Base-by-base conservation (phyloP, 2,888 invertebrate species). In the Lasioglossum vierecki region DNA sequence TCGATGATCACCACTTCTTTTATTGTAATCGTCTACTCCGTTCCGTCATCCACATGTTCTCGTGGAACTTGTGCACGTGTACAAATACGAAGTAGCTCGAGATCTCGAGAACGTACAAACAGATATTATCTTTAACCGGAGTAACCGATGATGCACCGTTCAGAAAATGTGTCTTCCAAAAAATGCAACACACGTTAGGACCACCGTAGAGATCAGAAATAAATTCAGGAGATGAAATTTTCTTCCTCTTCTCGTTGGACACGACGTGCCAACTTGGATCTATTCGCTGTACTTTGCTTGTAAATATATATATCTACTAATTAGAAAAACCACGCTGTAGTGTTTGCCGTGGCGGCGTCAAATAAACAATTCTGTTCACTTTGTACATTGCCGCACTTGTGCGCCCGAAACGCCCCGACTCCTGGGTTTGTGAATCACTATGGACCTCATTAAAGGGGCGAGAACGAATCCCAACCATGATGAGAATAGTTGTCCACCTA, bases 151-250 rank as follows among this genome's bases (percentile, higher is more conserved):
- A 74, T 68, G 80, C 80, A 70, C 70, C 91, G 92, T 97, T 57
- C 97, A 97, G 97, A 97, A 97, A 97, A 97, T 97, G 97, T 97
- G 97, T 97, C 96, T 97, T 96, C 96, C 96, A 97, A 96, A 95
- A n/a, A 9, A 93, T n/a, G 41, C 83, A 30, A 53, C 53, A 68
- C 39, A 60, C 22, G 89, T 88, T 90, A 26, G 44, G 44, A 53
- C 22, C 53, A 80, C 35, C 68, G 60, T 46, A 41, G 35, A 66
- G 35, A 66, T 66, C 30, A 53, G 63, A 26, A 41, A 22, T 66
- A 1, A n/a, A 53, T 53, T 15, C 22, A 9, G 3, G 15, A 13
- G 8, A 46, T 5, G 44, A 8, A 41, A 44, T 11, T 44, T 44
- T 57, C 60, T 74, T 66, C 68, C 77, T 86, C 82, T 88, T 83